Percentiles rank a stretch among this genome's conserved stretches.
Conservation (phyloP, 2,888 invertebrate genomes). For the Vandiemenella viatica region DNA sequence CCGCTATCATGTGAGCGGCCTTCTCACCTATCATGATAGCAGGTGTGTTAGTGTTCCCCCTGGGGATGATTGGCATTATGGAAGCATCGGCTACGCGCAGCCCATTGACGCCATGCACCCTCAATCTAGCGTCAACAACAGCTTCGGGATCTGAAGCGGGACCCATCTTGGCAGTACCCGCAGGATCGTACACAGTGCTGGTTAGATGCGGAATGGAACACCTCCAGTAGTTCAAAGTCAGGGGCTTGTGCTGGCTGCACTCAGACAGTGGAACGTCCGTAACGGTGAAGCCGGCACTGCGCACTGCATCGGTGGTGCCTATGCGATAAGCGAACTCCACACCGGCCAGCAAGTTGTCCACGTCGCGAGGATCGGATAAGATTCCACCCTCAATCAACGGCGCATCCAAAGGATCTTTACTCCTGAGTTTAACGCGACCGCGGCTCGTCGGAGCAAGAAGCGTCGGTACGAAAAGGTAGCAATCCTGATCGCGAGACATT, state of each 20-base stretch:
- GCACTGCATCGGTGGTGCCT: constrained; percentile 20
- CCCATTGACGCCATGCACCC: constrained; percentile 6
- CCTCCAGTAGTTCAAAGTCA: constrained; percentile 23
- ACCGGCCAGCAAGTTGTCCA: constrained; percentile 20
- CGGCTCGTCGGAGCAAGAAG: constrained; percentile 30
- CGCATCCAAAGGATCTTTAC: constrained; percentile 29
- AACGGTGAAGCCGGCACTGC: neutral
- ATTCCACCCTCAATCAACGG: constrained; percentile 35
- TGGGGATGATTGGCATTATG: constrained; percentile 6
- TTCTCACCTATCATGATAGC: constrained; percentile 10
- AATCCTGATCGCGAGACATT: constrained; percentile 3
- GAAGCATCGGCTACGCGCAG: constrained; percentile 10
- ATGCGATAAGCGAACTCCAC: constrained; percentile 21
- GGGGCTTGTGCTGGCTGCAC: constrained; percentile 20
- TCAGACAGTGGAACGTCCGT: constrained; percentile 16
- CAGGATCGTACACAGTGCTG: constrained; percentile 20
- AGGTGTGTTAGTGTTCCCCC: constrained; percentile 7
- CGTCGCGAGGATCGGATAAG: constrained; percentile 27
- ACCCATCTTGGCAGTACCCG: constrained; percentile 14
- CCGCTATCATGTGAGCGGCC: constrained; percentile 9
- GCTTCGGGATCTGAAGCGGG: constrained; percentile 13
- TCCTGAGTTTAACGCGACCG: constrained; percentile 30
- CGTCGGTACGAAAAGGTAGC: constrained; percentile 17
- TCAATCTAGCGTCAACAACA: constrained; percentile 8
- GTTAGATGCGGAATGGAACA: constrained; percentile 23